Evolutionary conservation across 2,888 invertebrate species (phyloP).

Genomic region (Hybos culiciformis): DNA sequence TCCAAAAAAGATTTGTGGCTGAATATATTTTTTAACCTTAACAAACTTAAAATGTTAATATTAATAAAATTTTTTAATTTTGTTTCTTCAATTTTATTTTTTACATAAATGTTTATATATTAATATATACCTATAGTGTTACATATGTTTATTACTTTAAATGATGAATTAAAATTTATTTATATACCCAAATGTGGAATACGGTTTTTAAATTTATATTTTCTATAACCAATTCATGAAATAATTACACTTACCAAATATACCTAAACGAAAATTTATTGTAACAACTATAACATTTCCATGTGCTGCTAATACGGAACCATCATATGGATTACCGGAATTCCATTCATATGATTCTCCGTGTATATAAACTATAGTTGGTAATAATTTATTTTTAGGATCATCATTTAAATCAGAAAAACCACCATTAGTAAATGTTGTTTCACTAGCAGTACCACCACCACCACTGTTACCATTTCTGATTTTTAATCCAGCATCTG

Average conservation of each 20-base stretch:
- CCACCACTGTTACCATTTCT: neutral
- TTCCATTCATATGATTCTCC: constrained; percentile 96
- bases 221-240: no score
- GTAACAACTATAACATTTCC: constrained; percentile 82
- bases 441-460: neutral
- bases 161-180: no score
- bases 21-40: no score
- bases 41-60: no score
- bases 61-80: no score
- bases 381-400: constrained; percentile 38
- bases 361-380: constrained; percentile 81
- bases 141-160: no score
- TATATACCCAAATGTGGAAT: no score
- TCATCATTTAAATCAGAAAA: constrained; percentile 1
- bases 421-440: constrained; percentile 1
- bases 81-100: no score
- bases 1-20: no score
- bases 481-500: neutral
- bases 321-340: constrained; percentile 94
- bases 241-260: constrained; percentile 51
- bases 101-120: no score
- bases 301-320: constrained; percentile 83
- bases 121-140: no score
- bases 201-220: no score
- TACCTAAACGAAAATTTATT: constrained; percentile 80